Evolutionary conservation across 2,888 invertebrate genomes (phyloP), one percentile per base, ranked within the genome.

Genomic region (Drosophila koepferae): DNA sequence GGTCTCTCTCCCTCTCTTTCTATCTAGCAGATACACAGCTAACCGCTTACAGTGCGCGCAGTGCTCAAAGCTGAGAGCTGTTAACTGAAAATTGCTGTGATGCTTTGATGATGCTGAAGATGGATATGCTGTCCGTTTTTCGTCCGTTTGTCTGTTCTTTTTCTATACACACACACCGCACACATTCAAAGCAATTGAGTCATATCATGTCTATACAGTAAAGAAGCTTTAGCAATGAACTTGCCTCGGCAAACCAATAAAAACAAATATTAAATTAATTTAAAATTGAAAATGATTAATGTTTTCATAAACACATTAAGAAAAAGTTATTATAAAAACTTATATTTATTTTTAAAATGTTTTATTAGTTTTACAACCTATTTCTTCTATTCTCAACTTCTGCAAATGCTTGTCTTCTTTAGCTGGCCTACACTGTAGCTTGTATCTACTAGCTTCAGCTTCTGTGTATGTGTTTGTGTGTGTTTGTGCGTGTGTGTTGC

Each of bases 31-130:
- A 80, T 74, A 71, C 74, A 74, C 63, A 62, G 80, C 77, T 74
- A 43, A 69, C 69, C 61, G 73, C 67, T 55, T 64, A 72, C 62
- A 76, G 46, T 48, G 40, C 41, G 66, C 56, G 36, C 56, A 20
- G 14, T 46, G 69, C 63, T 36, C 20, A 46, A 58, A 18, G 46
- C 63, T 56, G 69, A 65, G 71, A 71, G 80, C 80, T 85, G 80
- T 84, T 82, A 85, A 85, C 82, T 82, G 80, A 85, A 85, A 82
- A 80, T 80, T 76, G 68, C 80, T 80, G 64, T 80, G 71, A 71
- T 78, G 80, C 81, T 67, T 80, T 80, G 86, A 82, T 82, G 77
- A 72, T 65, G 68, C 77, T 81, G 75, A 83, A 82, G 84, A 86
- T 86, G 86, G 74, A 86, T 88, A 69, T 77, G 72, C 77, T 60